Conservation (phyloP, 2,113 vertebrate genomes). For the Oryctolagus cuniculus region mOryCun1.1 NC_091438.1:89174001-89174500, state of each 20-base stretch:
- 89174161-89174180: constrained; percentile 31
- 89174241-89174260: constrained; percentile 41
- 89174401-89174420: constrained; percentile 28
- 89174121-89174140: neutral
- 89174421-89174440: neutral
- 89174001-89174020: neutral
- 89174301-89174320: constrained; percentile 44
- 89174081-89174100: neutral
- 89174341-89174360: neutral
- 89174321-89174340: neutral
- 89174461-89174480: constrained; percentile 29
- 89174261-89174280: neutral
- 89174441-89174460: neutral
- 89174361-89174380: neutral
- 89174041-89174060: neutral
- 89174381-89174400: constrained; percentile 37
- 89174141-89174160: constrained; percentile 16
- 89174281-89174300: constrained; percentile 27
- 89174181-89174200: neutral
- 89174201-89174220: constrained; percentile 4
- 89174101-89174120: neutral
- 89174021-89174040: neutral
- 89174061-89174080: neutral
- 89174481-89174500: neutral
- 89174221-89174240: neutral